Conservation (phyloP, 2,113 vertebrate genomes). For the Eptesicus fuscus region DNA sequence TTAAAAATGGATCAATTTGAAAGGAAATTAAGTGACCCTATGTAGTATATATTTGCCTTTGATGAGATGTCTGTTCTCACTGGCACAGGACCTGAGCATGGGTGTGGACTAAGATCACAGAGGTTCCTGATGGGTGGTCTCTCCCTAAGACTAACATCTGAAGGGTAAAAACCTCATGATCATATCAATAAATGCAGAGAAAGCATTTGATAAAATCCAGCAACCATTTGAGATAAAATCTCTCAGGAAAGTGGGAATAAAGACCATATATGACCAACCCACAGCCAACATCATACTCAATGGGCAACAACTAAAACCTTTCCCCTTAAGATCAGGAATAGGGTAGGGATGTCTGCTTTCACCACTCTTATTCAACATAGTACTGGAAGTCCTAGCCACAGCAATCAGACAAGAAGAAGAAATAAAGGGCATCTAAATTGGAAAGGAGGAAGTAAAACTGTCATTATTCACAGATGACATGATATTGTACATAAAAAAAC, state of each 20-base stretch:
- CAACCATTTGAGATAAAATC: background rate
- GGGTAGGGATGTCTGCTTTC: background rate
- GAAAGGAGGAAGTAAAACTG: too few relatives aligned
- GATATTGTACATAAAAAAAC: too few relatives aligned
- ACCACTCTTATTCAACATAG: background rate
- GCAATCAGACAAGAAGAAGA: too few relatives aligned
- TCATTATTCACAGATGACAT: too few relatives aligned
- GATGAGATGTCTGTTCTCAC: background rate
- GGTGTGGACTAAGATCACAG: background rate
- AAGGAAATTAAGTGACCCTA: background rate
- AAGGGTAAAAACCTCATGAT: background rate
- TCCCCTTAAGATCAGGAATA: background rate
- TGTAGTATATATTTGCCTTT: background rate
- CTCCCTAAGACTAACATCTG: background rate
- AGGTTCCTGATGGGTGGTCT: background rate
- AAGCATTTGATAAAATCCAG: background rate
- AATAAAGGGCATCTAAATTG: too few relatives aligned
- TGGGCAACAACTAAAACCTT: background rate
- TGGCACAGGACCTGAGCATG: background rate
- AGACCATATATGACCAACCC: background rate
- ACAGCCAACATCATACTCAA: background rate
- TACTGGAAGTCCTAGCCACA: background rate
- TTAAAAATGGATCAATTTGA: background rate
- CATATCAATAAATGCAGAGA: background rate
- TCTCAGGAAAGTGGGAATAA: background rate